Conservation (phyloP, 92 coral and sea anemone species). For the Nematostella vectensis region DNA sequence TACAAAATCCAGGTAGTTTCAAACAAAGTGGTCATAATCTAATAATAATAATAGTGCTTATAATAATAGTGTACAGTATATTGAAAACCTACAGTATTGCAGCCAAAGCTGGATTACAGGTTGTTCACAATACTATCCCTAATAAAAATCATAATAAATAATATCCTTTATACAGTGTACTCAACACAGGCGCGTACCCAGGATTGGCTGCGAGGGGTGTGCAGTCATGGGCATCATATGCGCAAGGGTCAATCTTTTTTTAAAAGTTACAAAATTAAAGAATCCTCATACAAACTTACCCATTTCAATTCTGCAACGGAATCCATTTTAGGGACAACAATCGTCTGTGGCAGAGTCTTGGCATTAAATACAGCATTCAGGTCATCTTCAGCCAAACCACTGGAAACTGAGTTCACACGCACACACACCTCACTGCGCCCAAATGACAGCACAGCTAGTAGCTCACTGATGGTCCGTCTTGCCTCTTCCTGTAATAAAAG, state of each 20-base stretch:
- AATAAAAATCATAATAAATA: background rate
- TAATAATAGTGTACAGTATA: no score
- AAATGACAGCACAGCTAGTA: slow-evolving; percentile 63
- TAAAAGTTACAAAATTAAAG: background rate
- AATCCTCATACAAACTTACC: slow-evolving; percentile 34
- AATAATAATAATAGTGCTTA: no score
- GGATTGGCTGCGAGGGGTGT: background rate
- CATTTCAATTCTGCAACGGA: slow-evolving; percentile 69
- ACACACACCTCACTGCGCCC: slow-evolving; percentile 89
- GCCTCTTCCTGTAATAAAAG: slow-evolving; percentile 79
- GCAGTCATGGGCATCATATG: no score
- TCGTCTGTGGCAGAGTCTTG: slow-evolving; percentile 61
- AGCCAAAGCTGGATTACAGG: no score
- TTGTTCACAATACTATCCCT: background rate
- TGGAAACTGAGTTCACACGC: slow-evolving; percentile 72
- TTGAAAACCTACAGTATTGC: no score
- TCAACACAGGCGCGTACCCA: background rate
- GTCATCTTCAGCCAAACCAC: slow-evolving; percentile 85
- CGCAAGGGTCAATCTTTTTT: no score
- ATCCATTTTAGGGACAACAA: slow-evolving; percentile 93
- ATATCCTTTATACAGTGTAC: no score
- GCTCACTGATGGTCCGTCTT: slow-evolving; percentile 47
- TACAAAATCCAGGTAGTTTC: no score
- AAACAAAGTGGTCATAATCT: no score
- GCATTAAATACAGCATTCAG: slow-evolving; percentile 58